phyloP scores from a whole-genome alignment of 2,888 invertebrate genomes.

The Poecilus cupreus region DNA sequence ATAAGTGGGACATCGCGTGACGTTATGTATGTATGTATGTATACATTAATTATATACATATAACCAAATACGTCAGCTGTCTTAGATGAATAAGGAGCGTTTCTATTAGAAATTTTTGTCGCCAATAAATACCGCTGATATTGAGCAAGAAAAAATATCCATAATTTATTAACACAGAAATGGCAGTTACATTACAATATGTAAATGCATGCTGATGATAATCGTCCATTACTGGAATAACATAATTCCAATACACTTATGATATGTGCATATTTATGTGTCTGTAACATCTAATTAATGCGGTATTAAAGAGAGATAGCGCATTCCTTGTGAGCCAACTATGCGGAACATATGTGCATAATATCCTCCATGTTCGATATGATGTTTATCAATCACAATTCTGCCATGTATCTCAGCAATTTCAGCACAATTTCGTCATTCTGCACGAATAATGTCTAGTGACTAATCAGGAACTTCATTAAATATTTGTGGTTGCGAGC shows the following conservation, averaged over 20 bases:
- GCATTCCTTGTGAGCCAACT: slow-evolving; percentile 3
- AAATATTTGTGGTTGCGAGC: slow-evolving; percentile 3
- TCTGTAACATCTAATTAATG: slow-evolving; percentile 20
- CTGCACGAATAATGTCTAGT: not conserved
- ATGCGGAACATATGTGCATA: slow-evolving; percentile 43
- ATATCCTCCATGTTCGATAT: not conserved
- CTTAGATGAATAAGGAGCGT: no score
- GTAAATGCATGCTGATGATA: no score
- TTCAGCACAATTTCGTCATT: not conserved
- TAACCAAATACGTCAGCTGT: no score
- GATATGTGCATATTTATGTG: slow-evolving; percentile 21
- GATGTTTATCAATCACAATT: slow-evolving; percentile 32
- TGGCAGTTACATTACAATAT: no score
- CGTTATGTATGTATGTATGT: no score
- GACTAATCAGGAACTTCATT: slow-evolving; percentile 10
- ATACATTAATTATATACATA: no score
- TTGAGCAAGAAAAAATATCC: no score
- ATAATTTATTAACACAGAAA: no score
- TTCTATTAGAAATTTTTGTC: no score
- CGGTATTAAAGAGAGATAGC: not conserved
- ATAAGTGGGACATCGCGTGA: no score
- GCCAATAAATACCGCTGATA: no score
- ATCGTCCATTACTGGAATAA: not conserved
- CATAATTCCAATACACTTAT: slow-evolving; percentile 6
- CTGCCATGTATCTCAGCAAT: slow-evolving; percentile 16